phyloP scores from a whole-genome alignment of 2,888 invertebrate genomes.

The Drosophila koepferae region DNA sequence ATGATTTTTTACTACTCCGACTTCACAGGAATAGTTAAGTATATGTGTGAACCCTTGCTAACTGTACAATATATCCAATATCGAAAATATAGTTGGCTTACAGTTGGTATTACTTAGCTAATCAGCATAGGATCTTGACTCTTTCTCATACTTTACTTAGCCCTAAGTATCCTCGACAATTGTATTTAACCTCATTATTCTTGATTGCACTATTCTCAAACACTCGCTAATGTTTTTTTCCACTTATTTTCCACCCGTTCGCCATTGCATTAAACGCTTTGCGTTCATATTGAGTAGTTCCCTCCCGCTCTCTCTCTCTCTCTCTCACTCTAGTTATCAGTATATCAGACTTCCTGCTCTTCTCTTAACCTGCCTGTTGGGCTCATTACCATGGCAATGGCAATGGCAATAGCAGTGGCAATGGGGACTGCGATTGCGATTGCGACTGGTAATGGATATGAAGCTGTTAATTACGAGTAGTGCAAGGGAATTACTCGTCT shows the following conservation, averaged over 20 bases:
- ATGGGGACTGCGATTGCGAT: constrained; percentile 16
- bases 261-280: constrained; percentile 18
- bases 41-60: no score
- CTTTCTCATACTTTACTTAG: neutral
- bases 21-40: no score
- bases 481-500: constrained; percentile 13
- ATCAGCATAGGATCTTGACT: neutral
- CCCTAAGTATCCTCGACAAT: neutral
- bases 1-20: no score
- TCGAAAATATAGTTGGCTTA: neutral
- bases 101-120: neutral
- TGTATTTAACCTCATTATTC: neutral
- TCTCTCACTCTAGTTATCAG: neutral
- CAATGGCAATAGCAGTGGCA: constrained; percentile 37
- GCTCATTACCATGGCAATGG: constrained; percentile 66
- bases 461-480: constrained; percentile 36
- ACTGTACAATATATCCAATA: no score
- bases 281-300: constrained; percentile 35
- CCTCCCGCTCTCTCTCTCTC: neutral
- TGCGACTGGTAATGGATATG: constrained; percentile 30
- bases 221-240: constrained; percentile 18
- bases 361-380: constrained; percentile 33
- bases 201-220: constrained; percentile 3
- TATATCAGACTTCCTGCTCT: constrained; percentile 18
- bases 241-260: constrained; percentile 6